Evolutionary conservation across 2,113 vertebrate species (phyloP).

Genomic region (Passerina amoena): DNA sequence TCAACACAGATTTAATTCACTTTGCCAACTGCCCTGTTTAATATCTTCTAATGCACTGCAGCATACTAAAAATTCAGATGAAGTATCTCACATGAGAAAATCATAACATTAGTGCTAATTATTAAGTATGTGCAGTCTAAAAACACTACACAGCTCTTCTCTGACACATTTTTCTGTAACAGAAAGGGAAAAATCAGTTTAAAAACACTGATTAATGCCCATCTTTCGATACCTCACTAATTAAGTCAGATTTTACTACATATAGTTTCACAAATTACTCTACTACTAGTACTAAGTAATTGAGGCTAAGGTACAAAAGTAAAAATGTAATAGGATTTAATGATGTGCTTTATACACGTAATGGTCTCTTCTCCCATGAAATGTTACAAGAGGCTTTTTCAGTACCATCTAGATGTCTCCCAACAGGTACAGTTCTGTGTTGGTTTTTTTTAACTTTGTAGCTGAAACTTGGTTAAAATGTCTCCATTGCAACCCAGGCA

Average conservation of each 20-base stretch:
- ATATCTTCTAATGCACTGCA: not conserved
- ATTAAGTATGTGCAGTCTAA: not conserved
- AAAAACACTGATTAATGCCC: not conserved
- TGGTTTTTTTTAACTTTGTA: not conserved
- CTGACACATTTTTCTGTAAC: not conserved
- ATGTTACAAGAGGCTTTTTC: not conserved
- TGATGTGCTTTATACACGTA: not conserved
- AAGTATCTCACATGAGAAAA: not conserved
- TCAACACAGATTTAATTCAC: not conserved
- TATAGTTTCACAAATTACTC: not conserved
- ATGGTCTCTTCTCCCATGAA: not conserved
- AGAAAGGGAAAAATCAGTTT: not conserved
- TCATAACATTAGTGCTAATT: not conserved
- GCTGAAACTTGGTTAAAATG: not conserved
- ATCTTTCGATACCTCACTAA: not conserved
- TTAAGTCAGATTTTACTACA: conserved; percentile 19
- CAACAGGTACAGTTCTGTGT: not conserved
- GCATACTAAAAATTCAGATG: not conserved
- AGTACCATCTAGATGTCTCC: not conserved
- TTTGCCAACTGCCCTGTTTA: not conserved
- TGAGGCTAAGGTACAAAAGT: not conserved
- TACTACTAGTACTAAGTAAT: not conserved
- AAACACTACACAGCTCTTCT: not conserved
- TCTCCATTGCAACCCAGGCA: not conserved
- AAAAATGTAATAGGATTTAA: conserved; percentile 10